Percentiles rank a stretch among this genome's conserved stretches.
Evolutionary conservation across 2,113 vertebrate genomes (phyloP).

Genomic region (Meriones unguiculatus): DNA sequence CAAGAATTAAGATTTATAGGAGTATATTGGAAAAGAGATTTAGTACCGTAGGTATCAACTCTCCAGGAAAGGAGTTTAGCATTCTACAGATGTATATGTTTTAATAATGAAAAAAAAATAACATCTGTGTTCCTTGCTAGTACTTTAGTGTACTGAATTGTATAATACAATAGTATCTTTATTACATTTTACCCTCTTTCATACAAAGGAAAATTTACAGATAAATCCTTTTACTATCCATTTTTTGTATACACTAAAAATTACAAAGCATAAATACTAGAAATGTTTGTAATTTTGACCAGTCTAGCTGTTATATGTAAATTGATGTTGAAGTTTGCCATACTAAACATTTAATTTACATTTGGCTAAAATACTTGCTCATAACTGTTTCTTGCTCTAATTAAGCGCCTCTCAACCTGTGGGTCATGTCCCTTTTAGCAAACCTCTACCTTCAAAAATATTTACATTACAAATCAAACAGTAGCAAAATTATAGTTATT

Average conservation of each 20-base stretch:
- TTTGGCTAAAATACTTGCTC: neutral
- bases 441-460: neutral
- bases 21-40: neutral
- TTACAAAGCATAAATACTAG: neutral
- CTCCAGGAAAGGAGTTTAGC: neutral
- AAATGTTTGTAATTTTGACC: conserved; percentile 1
- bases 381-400: neutral
- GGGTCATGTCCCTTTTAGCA: neutral
- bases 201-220: neutral
- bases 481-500: neutral
- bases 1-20: neutral
- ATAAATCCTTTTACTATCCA: neutral
- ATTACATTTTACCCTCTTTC: neutral
- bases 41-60: neutral
- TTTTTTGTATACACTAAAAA: neutral
- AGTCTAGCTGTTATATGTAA: neutral
- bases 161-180: neutral
- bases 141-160: neutral
- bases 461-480: neutral
- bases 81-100: fast-evolving
- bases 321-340: neutral
- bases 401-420: neutral
- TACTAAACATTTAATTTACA: neutral
- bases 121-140: neutral
- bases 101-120: neutral